A percentile compares a stretch with the other conserved stretches of the same genome.
These are phyloP conservation scores for mouse (Mus musculus) DNA, from an alignment of 2,113 vertebrate species.

Conservation along the genomic window GRCm39 chr8:52601501-52602000, in stretches of 20 bases:
- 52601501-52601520: background rate
- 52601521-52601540: background rate
- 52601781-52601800: background rate
- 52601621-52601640: background rate
- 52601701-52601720: background rate
- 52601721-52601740: no score
- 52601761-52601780: background rate
- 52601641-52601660: background rate
- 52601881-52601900: background rate
- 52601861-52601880: background rate
- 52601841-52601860: background rate
- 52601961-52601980: accelerated
- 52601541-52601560: background rate
- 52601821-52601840: background rate
- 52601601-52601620: background rate
- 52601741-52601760: background rate
- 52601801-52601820: background rate
- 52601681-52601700: background rate
- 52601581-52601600: background rate
- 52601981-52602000: background rate
- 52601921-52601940: background rate
- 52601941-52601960: background rate
- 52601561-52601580: background rate
- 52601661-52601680: background rate
- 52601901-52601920: background rate